These are phyloP conservation scores for Ganaspis brasiliensis DNA, from an alignment of 2,888 invertebrate genomes.

Conservation along the genomic window DNA sequence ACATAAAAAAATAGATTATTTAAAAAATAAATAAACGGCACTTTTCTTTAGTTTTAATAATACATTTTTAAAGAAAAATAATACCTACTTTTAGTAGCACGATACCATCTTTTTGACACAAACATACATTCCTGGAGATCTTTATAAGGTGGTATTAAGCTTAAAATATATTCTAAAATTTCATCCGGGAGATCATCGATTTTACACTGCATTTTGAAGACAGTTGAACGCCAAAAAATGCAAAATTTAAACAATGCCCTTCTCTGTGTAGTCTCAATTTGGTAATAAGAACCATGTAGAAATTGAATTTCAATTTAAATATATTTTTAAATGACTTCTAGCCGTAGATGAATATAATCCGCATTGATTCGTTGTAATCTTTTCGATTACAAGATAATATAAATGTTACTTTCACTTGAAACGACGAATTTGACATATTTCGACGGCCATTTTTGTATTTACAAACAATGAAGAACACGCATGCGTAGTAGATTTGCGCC, in stretches of 20 bases:
- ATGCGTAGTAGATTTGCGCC: constrained; percentile 2
- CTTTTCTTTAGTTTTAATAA: too few species aligned
- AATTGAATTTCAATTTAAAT: background rate
- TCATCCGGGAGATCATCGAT: constrained; percentile 94
- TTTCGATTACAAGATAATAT: background rate
- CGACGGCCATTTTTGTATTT: constrained; percentile 35
- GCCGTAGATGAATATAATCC: background rate
- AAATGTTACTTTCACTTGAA: constrained; percentile 1
- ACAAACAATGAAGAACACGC: constrained; percentile 6
- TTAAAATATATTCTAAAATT: constrained; percentile 95
- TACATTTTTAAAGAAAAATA: too few species aligned
- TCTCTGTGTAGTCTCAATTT: background rate
- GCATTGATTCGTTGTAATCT: background rate
- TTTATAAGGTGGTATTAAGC: constrained; percentile 93
- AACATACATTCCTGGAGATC: constrained; percentile 93
- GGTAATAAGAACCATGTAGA: background rate
- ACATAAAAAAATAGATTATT: too few species aligned
- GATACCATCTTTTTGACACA: constrained; percentile 94
- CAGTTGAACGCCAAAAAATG: background rate
- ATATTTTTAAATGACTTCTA: background rate
- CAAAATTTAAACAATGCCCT: background rate
- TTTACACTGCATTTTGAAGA: constrained; percentile 69
- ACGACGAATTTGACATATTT: constrained; percentile 32
- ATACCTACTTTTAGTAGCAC: constrained; percentile 91
- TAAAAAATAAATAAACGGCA: too few species aligned